phyloP scores from a whole-genome alignment of 1,140 invertebrate genomes.

The Drosophila mojavensis region DNA sequence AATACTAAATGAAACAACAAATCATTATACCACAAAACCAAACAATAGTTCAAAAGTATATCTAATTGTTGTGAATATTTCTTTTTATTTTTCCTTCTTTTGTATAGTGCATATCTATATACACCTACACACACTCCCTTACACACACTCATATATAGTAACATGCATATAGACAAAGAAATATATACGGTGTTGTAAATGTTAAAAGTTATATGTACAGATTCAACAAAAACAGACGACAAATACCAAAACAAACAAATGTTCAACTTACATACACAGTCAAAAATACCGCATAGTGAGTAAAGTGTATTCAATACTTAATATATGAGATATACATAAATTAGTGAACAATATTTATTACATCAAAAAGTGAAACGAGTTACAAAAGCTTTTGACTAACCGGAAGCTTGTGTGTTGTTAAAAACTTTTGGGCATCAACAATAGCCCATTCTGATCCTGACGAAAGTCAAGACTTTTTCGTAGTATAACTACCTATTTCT shows the following conservation, averaged over 20 bases:
- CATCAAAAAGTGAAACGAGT: background rate
- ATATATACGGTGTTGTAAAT: conserved; percentile 69
- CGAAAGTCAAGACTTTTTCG: background rate
- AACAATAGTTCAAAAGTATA: conserved; percentile 43
- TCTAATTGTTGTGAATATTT: conserved; percentile 62
- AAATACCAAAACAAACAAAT: conserved; percentile 47
- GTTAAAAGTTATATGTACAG: conserved; percentile 59
- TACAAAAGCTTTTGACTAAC: background rate
- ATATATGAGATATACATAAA: conserved; percentile 1
- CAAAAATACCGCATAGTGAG: conserved; percentile 10
- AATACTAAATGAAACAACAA: background rate
- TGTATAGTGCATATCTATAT: conserved; percentile 37
- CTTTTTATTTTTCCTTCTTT: conserved; percentile 23
- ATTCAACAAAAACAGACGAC: conserved; percentile 21
- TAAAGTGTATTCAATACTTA: conserved; percentile 10
- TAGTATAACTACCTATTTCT: background rate
- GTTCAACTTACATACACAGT: conserved; percentile 41
- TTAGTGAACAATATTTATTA: background rate
- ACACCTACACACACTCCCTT: conserved; percentile 5
- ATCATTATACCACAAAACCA: conserved; percentile 19
- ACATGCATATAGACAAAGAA: conserved; percentile 55
- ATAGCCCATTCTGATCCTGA: too few relatives aligned
- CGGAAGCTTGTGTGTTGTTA: background rate
- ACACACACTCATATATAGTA: conserved; percentile 17
- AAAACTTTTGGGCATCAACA: background rate